These are phyloP conservation scores for Thalassoma bifasciatum DNA, from an alignment of 2,113 vertebrate genomes.

Conservation along the genomic window DNA sequence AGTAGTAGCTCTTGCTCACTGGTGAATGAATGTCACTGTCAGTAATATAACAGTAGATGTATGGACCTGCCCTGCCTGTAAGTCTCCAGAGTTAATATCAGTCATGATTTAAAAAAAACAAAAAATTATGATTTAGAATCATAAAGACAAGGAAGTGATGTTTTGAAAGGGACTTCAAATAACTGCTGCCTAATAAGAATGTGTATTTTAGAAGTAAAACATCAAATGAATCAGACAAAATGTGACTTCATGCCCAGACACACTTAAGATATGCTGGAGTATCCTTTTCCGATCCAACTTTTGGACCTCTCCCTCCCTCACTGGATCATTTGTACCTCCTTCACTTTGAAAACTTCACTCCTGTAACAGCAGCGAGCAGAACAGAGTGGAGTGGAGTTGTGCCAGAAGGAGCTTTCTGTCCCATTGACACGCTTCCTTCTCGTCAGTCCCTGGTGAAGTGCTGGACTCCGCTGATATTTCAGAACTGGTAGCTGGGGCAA, in stretches of 20 bases:
- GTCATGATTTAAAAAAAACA: too few relatives aligned
- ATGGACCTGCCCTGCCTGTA: too few relatives aligned
- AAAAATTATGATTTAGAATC: too few relatives aligned
- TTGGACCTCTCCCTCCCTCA: slow-evolving; percentile 21
- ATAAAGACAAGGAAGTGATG: too few relatives aligned
- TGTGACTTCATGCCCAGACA: neutral
- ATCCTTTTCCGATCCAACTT: slow-evolving; percentile 22
- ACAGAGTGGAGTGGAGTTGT: slow-evolving; percentile 67
- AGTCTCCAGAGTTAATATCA: too few relatives aligned
- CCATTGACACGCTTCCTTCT: slow-evolving; percentile 74
- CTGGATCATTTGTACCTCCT: slow-evolving; percentile 47
- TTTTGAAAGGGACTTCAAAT: too few relatives aligned
- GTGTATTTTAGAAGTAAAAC: too few relatives aligned
- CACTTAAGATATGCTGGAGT: neutral
- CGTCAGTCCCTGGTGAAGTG: slow-evolving; percentile 81
- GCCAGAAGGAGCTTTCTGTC: slow-evolving; percentile 79
- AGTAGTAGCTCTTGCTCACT: too few relatives aligned
- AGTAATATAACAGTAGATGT: too few relatives aligned
- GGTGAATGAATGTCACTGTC: too few relatives aligned
- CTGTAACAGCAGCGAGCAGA: slow-evolving; percentile 54
- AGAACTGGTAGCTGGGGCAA: slow-evolving; percentile 79
- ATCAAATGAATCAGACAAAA: neutral
- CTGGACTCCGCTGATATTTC: slow-evolving; percentile 88
- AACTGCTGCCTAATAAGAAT: too few relatives aligned
- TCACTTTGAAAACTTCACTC: slow-evolving; percentile 75